phyloP scores from a whole-genome alignment of 2,797 vertebrate species.

The Pangasius djambal region DNA sequence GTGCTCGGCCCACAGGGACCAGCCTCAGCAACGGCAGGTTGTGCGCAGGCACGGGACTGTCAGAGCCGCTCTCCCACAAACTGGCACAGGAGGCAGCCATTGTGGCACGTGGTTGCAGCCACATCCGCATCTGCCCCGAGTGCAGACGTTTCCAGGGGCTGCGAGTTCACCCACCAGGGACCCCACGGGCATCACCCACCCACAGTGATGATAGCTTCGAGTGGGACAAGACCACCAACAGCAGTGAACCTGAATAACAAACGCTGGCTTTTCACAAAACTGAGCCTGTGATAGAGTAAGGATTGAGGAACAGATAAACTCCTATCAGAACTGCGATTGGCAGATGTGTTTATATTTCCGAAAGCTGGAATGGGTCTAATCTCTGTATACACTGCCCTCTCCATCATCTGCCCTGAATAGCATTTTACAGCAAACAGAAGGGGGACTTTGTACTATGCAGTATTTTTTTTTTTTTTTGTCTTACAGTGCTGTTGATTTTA shows the following conservation, averaged over 20 bases:
- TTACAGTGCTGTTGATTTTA: slow-evolving; percentile 68
- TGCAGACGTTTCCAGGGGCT: slow-evolving; percentile 96
- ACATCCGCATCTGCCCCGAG: slow-evolving; percentile 95
- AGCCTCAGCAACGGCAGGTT: slow-evolving; percentile 97
- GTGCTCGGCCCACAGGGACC: slow-evolving; percentile 77
- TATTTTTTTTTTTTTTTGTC: slow-evolving; percentile 70
- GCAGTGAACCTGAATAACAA: slow-evolving; percentile 92
- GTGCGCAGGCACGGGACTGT: slow-evolving; percentile 84
- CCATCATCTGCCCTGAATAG: slow-evolving; percentile 63
- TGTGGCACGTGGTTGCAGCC: slow-evolving; percentile 91
- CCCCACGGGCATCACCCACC: slow-evolving; percentile 77
- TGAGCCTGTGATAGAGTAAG: neutral
- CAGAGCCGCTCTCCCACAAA: slow-evolving; percentile 92
- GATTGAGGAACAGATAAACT: slow-evolving; percentile 8
- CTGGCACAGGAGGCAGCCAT: slow-evolving; percentile 92
- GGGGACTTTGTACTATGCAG: slow-evolving; percentile 81
- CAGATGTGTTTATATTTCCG: slow-evolving; percentile 42
- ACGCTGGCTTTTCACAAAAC: neutral
- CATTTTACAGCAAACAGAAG: slow-evolving; percentile 62
- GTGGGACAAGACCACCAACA: slow-evolving; percentile 96
- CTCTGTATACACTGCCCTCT: slow-evolving; percentile 67
- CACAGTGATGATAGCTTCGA: slow-evolving; percentile 94
- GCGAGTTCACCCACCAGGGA: slow-evolving; percentile 75
- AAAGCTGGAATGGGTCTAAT: slow-evolving; percentile 63
- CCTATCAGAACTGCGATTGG: neutral